These are phyloP conservation scores for Pachyrhynchus sulphureomaculatus DNA, from an alignment of 1,140 invertebrate species.

Conservation along the genomic window DNA sequence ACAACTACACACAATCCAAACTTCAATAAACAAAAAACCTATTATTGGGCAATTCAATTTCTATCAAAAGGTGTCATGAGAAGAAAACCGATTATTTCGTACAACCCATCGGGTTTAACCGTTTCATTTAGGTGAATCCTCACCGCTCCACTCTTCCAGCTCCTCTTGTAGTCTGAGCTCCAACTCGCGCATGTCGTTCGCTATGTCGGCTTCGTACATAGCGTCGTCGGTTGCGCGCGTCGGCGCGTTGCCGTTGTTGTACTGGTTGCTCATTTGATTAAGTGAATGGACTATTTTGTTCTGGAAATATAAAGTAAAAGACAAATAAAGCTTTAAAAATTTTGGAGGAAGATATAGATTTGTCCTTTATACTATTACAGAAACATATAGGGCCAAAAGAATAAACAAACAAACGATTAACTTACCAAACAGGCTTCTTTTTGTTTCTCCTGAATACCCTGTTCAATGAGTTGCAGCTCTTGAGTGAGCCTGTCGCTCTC, in stretches of 20 bases:
- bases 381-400: no score
- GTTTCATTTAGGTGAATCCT: constrained; percentile 56
- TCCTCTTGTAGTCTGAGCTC: constrained; percentile 67
- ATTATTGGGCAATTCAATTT: constrained; percentile 1
- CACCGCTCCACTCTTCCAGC: constrained; percentile 67
- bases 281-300: constrained; percentile 48
- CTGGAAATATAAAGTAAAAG: constrained; percentile 32
- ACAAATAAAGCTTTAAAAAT: not conserved
- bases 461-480: constrained; percentile 66
- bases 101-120: constrained; percentile 7
- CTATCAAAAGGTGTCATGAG: not conserved
- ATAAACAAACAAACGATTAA: not conserved
- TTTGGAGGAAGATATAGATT: not conserved
- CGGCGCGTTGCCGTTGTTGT: constrained; percentile 35
- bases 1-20: not conserved
- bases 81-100: not conserved
- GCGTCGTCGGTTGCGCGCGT: constrained; percentile 55
- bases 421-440: constrained; percentile 61
- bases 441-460: constrained; percentile 66
- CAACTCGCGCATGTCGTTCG: constrained; percentile 67
- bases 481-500: constrained; percentile 62
- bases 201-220: constrained; percentile 66
- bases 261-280: constrained; percentile 35
- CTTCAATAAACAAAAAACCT: not conserved
- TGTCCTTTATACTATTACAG: no score